A percentile compares a stretch with the other conserved stretches of the same genome.
These are phyloP conservation scores for Mizuhopecten yessoensis DNA, from an alignment of 1,140 invertebrate species.

Conservation along the genomic window DNA sequence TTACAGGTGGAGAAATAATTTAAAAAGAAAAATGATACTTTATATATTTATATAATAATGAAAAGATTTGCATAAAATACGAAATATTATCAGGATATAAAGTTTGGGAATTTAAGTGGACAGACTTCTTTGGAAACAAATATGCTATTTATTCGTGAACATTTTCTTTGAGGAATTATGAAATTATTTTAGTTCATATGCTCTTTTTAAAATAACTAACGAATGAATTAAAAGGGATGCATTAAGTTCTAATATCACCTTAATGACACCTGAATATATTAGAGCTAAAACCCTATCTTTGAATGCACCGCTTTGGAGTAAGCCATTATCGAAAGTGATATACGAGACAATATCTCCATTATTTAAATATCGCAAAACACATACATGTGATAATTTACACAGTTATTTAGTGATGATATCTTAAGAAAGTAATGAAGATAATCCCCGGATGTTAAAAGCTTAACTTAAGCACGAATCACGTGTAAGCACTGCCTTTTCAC, in stretches of 20 bases:
- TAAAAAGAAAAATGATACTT: too few species aligned
- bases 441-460: neutral
- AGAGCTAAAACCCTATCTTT: neutral
- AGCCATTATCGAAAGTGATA: neutral
- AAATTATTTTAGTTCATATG: too few species aligned
- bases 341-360: neutral
- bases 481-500: conserved; percentile 15
- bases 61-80: too few species aligned
- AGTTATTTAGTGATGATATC: neutral
- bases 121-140: too few species aligned
- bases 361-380: neutral
- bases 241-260: neutral
- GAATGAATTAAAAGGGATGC: neutral
- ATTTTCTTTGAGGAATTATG: too few species aligned
- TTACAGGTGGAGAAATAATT: too few species aligned
- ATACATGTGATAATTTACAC: neutral
- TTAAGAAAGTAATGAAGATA: neutral
- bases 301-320: neutral
- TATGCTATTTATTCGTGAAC: too few species aligned
- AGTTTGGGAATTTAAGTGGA: too few species aligned
- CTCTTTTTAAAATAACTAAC: too few species aligned
- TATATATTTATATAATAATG: too few species aligned
- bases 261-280: neutral
- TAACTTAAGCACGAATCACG: conserved; percentile 15
- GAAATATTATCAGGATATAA: too few species aligned